Conservation (phyloP, 2,113 vertebrate species). For the Stercorarius parasiticus region DNA sequence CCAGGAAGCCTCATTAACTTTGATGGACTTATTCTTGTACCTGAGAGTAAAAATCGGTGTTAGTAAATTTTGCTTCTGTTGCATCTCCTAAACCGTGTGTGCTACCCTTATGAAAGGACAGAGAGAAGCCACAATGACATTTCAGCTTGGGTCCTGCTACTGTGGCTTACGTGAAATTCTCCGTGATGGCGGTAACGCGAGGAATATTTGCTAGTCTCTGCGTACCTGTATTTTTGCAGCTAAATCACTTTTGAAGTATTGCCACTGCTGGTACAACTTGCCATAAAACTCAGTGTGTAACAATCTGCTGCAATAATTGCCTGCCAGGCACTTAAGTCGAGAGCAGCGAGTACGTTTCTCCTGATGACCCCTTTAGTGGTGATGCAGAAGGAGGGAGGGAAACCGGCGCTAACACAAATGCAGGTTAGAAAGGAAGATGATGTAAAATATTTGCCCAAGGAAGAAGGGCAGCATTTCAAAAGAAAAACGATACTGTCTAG, state of each 20-base stretch:
- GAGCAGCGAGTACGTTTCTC: conserved; percentile 19
- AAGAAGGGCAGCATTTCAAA: conserved; percentile 42
- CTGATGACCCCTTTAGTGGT: conserved; percentile 49
- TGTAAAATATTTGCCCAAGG: conserved; percentile 23
- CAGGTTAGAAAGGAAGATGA: conserved; percentile 28
- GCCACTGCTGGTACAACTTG: conserved; percentile 2
- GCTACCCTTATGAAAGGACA: neutral
- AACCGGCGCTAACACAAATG: neutral
- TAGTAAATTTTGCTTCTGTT: neutral
- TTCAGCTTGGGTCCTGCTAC: neutral
- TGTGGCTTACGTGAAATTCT: neutral
- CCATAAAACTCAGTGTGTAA: neutral
- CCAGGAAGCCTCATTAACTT: conserved; percentile 25
- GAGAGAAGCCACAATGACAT: neutral
- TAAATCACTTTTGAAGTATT: conserved; percentile 21
- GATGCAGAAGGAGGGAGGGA: conserved; percentile 58
- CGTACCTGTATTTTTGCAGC: neutral
- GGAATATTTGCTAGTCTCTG: conserved; percentile 6
- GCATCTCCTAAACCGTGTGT: neutral
- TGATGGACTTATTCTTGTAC: conserved; percentile 43
- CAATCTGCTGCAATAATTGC: conserved; percentile 54
- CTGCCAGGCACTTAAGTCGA: conserved; percentile 22
- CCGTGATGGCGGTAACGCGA: neutral
- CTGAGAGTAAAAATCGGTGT: neutral
- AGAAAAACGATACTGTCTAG: conserved; percentile 24